phyloP scores from a whole-genome alignment of 2,113 vertebrate species.

The Brachypteracias leptosomus region DNA sequence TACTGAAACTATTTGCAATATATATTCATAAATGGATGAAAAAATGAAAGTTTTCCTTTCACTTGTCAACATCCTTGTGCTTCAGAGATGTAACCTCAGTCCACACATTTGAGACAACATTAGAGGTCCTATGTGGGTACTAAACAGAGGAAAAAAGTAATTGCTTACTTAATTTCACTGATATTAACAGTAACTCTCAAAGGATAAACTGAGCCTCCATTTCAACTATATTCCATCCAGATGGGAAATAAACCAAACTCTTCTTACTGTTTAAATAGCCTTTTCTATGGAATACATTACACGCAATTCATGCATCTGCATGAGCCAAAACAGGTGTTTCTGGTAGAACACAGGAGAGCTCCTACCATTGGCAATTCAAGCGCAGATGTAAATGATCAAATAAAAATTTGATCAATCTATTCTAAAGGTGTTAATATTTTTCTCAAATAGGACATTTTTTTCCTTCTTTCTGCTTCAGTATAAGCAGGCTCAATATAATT shows the following conservation, averaged over 20 bases:
- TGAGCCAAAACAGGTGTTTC: conserved; percentile 14
- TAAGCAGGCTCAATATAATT: not conserved
- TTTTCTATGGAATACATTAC: not conserved
- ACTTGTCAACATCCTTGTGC: not conserved
- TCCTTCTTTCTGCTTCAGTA: not conserved
- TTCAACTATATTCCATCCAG: not conserved
- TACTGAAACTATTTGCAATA: not conserved
- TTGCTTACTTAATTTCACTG: not conserved
- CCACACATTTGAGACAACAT: not conserved
- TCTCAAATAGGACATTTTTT: not conserved
- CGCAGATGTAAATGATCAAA: not conserved
- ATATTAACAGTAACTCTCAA: not conserved
- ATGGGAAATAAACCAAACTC: not conserved
- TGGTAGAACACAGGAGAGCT: not conserved
- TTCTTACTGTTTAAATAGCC: not conserved
- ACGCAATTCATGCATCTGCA: not conserved
- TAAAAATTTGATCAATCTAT: not conserved
- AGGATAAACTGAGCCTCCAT: not conserved
- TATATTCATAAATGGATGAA: not conserved
- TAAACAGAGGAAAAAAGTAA: not conserved
- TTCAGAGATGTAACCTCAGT: not conserved
- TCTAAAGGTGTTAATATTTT: not conserved
- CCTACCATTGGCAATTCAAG: not conserved
- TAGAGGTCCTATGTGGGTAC: not conserved
- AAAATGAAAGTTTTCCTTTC: not conserved